phyloP scores from a whole-genome alignment of 2,797 vertebrate genomes.

The Rhynchonycteris naso region DNA sequence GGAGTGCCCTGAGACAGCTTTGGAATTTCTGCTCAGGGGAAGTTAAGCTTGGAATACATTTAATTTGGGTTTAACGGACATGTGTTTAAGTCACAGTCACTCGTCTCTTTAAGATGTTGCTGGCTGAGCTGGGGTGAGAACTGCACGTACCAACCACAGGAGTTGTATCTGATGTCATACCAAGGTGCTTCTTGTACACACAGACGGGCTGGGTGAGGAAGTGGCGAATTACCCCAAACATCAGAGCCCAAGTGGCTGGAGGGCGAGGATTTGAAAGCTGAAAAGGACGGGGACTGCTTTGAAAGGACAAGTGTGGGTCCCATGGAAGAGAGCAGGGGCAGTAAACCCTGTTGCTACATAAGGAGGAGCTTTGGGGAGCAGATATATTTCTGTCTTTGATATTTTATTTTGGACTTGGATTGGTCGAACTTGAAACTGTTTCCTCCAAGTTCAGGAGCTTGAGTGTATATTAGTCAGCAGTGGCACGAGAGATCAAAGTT shows the following conservation, averaged over 20 bases:
- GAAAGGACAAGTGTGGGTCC: neutral
- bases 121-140: neutral
- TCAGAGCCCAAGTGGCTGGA: neutral
- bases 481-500: neutral
- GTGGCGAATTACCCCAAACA: neutral
- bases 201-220: neutral
- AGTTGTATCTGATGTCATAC: neutral
- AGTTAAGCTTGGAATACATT: neutral
- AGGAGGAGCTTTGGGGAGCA: neutral
- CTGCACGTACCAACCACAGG: accelerated
- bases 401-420: neutral
- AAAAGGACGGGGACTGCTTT: neutral
- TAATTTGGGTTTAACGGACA: neutral
- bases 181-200: neutral
- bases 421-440: neutral
- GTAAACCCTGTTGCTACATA: neutral
- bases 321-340: neutral
- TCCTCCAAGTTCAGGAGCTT: neutral
- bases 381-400: neutral
- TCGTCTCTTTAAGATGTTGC: neutral
- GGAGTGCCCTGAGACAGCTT: neutral
- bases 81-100: neutral
- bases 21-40: neutral
- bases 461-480: neutral
- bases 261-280: neutral